phyloP scores from a whole-genome alignment of 2,113 vertebrate genomes.

The Cryptotis parvus region DNA sequence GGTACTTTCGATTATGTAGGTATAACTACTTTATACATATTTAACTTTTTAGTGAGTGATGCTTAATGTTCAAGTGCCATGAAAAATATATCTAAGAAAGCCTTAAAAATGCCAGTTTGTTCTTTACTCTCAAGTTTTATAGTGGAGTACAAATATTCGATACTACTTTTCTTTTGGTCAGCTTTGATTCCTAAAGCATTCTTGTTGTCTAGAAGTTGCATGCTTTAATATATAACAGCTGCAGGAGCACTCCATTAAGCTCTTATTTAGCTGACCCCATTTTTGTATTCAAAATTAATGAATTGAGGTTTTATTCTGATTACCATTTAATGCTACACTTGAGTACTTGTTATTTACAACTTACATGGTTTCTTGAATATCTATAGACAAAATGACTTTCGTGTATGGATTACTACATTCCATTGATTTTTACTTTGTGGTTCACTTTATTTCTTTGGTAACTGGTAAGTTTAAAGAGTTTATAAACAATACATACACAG shows the following conservation, averaged over 20 bases:
- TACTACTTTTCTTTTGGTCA: background rate
- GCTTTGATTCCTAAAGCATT: constrained; percentile 13
- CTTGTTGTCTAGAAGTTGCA: background rate
- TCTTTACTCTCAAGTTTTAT: constrained; percentile 65
- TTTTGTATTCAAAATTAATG: constrained; percentile 40
- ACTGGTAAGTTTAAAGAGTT: constrained; percentile 51
- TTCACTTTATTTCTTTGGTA: constrained; percentile 58
- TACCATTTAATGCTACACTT: constrained; percentile 16
- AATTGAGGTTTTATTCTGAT: constrained; percentile 43
- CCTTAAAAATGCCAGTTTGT: constrained; percentile 83
- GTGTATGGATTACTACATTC: constrained; percentile 34
- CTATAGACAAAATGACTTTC: constrained; percentile 45
- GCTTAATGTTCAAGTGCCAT: constrained; percentile 84
- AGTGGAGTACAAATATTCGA: constrained; percentile 54
- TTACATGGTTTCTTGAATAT: constrained; percentile 46
- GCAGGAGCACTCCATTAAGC: background rate
- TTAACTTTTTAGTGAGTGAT: constrained; percentile 70
- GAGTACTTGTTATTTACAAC: constrained; percentile 55
- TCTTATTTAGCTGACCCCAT: background rate
- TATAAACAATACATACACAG: constrained; percentile 14
- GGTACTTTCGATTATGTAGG: constrained; percentile 55
- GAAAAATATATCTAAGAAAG: constrained; percentile 77
- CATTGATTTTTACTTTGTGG: constrained; percentile 61
- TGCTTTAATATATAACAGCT: background rate
- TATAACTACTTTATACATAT: constrained; percentile 58